Evolutionary conservation across 2,888 invertebrate species (phyloP), one percentile per base, ranked within the genome.

Genomic region (Xestia ashworthii): DNA sequence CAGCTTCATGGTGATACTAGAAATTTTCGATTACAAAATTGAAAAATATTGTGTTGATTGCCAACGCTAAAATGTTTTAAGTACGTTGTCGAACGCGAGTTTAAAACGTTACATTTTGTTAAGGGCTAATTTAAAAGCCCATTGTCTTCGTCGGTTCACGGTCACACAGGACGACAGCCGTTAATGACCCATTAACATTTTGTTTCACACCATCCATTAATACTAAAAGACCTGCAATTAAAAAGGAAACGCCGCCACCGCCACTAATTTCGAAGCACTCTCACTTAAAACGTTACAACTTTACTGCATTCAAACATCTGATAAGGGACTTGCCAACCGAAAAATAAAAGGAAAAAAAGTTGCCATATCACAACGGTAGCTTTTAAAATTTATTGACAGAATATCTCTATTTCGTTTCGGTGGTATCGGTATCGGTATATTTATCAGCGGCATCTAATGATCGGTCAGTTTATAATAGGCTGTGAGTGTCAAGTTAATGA

Each of bases 401-500:
- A 94, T 95, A 95, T 95, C 94, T 95, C 92, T 92, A 94, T 94
- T 94, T 90, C 91, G 93, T 92, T 93, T 93, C 92, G 90, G 90
- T 91, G 72, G 84, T 92, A 93, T 93, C 92, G 89, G 89, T 91
- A 93, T 83, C 81, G 77, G 65, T 70, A 80, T 71, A 83, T 94
- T 94, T 95, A 96, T 96, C 95, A 92, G 90, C 89, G 90, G 91
- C 88, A 95, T 95, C 95, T 95, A 95, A 95, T 93, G 94, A 94
- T 93, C 92, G 92, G 92, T 91, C 93, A 93, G 93, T 92, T 93
- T 93, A 93, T 94, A 95, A 96, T 95, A 94, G 95, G 92, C 94
- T 90, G 92, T 92, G 93, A 94, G 92, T 95, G 96, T 96, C 96
- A 93, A 93, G 92, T 94, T 96, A 96, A 96, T 96, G 95, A 96